Conservation (phyloP, 2,113 vertebrate genomes). For the Antechinus flavipes region DNA sequence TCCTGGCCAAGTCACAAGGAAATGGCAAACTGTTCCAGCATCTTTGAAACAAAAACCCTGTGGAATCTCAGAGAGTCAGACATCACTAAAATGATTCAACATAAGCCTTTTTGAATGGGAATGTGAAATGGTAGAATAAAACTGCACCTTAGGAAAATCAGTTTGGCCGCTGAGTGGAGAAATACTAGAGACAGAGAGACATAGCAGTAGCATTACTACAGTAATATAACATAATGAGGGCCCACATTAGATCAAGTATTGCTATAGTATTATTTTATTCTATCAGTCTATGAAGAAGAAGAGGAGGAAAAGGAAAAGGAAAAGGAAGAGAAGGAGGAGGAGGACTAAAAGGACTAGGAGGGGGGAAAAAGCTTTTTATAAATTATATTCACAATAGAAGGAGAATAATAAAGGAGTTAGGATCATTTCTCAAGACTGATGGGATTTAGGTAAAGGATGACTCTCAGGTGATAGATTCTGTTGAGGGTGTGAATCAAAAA, state of each 20-base stretch:
- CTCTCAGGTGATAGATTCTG: too few species aligned
- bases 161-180: not conserved
- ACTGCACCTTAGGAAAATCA: not conserved
- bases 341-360: too few species aligned
- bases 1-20: not conserved
- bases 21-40: not conserved
- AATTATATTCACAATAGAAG: too few species aligned
- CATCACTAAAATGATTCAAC: not conserved
- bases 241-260: not conserved
- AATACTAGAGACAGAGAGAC: not conserved
- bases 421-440: too few species aligned
- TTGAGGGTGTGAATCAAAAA: not conserved
- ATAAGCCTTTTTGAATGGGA: not conserved
- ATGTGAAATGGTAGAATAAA: not conserved
- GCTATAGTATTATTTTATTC: not conserved
- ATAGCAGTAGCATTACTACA: not conserved
- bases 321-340: too few species aligned
- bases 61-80: not conserved
- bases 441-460: too few species aligned
- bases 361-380: too few species aligned
- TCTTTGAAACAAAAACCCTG: not conserved
- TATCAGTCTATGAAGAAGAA: not conserved
- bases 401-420: too few species aligned
- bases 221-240: not conserved
- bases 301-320: not conserved